Evolutionary conservation across 2,797 vertebrate species (phyloP).

Genomic region (Salmo trutta): DNA sequence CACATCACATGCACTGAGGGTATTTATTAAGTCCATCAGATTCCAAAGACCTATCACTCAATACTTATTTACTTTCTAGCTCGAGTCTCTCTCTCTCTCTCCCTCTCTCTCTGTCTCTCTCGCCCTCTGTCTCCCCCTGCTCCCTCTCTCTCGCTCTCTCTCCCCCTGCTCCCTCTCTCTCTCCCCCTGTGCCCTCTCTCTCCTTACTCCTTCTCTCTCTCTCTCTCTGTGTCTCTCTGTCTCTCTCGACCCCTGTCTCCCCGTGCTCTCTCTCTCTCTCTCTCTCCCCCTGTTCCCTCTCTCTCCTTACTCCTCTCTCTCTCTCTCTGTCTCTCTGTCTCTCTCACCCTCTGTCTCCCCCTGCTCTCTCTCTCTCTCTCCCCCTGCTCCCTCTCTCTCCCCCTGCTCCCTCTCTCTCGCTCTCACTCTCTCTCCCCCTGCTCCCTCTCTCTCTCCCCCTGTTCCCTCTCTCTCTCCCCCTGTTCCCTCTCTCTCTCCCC

Average conservation of each 20-base stretch:
- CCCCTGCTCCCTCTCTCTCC: background rate
- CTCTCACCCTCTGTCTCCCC: background rate
- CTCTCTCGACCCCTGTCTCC: background rate
- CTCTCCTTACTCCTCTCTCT: background rate
- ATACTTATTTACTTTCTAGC: background rate
- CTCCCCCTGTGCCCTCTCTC: background rate
- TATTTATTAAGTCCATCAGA: no score
- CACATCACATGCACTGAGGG: no score
- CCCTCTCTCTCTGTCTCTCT: background rate
- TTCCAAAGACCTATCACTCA: no score
- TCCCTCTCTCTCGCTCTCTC: background rate
- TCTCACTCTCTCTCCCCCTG: background rate
- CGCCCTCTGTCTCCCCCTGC: background rate
- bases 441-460: background rate
- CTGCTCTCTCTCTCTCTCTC: background rate
- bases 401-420: slow-evolving; percentile 10
- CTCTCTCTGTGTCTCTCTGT: background rate
- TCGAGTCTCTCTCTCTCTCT: slow-evolving; percentile 1
- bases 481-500: slow-evolving; percentile 4
- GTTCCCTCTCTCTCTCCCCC: background rate
- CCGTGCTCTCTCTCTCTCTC: slow-evolving; percentile 14
- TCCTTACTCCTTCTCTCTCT: background rate
- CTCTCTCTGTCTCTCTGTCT: no score
- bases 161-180: background rate
- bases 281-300: background rate